These are phyloP conservation scores for Drosophila cyrtoloma DNA, from an alignment of 2,888 invertebrate species.

Conservation along the genomic window DNA sequence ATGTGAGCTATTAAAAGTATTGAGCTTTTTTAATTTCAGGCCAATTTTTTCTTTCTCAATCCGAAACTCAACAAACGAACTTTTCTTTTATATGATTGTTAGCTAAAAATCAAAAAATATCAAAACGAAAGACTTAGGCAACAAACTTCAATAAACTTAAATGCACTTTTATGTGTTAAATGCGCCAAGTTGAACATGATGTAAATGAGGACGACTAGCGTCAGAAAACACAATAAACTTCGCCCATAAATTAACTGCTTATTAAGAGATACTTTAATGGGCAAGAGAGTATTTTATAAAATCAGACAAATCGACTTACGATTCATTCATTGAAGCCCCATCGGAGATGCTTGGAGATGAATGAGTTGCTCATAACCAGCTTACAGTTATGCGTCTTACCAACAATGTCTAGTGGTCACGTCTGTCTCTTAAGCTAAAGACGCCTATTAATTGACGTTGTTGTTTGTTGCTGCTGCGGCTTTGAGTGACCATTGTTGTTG, in stretches of 20 bases:
- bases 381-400: conserved; percentile 24
- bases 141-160: conserved; percentile 40
- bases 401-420: conserved; percentile 11
- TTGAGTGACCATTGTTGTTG: not conserved
- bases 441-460: conserved; percentile 24
- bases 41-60: not conserved
- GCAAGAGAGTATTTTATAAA: not conserved
- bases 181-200: conserved; percentile 11
- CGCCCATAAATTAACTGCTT: conserved; percentile 25
- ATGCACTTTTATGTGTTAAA: conserved; percentile 14
- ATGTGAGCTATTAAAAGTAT: not conserved
- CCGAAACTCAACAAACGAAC: conserved; percentile 15
- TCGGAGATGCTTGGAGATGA: conserved; percentile 29
- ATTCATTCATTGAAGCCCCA: conserved; percentile 31
- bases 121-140: conserved; percentile 60
- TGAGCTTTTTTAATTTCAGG: not conserved
- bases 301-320: not conserved
- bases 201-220: conserved; percentile 17
- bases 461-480: not conserved
- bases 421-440: conserved; percentile 20
- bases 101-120: not conserved
- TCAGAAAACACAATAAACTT: not conserved
- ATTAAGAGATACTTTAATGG: conserved; percentile 8
- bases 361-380: conserved; percentile 35
- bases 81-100: not conserved